These are phyloP conservation scores for Geothlypis trichas DNA, from an alignment of 2,113 vertebrate genomes.

Conservation along the genomic window DNA sequence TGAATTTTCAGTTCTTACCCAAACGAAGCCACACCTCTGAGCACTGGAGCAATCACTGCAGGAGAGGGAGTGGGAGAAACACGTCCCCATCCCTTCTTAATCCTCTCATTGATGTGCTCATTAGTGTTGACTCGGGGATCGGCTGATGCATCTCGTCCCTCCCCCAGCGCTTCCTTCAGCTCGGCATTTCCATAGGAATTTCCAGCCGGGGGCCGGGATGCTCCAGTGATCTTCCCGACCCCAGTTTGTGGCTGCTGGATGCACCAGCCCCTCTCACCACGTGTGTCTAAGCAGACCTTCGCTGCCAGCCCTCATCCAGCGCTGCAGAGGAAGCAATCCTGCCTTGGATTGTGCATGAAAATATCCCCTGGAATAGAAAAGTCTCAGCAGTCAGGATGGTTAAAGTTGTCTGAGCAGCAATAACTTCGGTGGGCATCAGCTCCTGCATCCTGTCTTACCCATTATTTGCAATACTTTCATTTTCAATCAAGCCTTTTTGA, in stretches of 20 bases:
- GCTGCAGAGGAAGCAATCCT: neutral
- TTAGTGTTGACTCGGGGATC: neutral
- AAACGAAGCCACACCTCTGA: constrained; percentile 46
- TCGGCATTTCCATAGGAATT: neutral
- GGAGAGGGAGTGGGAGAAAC: neutral
- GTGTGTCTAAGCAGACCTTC: constrained; percentile 2
- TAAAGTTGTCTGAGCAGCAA: neutral
- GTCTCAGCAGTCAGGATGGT: neutral
- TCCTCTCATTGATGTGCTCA: neutral
- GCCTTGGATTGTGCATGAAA: neutral
- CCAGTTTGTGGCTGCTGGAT: neutral
- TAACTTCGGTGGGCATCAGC: neutral
- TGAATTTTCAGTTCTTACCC: constrained; percentile 22
- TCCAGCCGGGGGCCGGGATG: neutral
- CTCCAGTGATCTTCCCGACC: neutral
- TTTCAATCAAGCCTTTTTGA: constrained; percentile 11
- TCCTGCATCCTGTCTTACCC: neutral
- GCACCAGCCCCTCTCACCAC: neutral
- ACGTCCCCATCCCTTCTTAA: neutral
- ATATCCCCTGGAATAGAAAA: neutral
- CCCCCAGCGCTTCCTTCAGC: neutral
- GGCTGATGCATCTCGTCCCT: neutral
- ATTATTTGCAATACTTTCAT: neutral
- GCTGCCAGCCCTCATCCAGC: neutral
- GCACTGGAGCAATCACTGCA: neutral